Evolutionary conservation across 2,113 vertebrate genomes (phyloP).

Genomic region (Centropus bengalensis): DNA sequence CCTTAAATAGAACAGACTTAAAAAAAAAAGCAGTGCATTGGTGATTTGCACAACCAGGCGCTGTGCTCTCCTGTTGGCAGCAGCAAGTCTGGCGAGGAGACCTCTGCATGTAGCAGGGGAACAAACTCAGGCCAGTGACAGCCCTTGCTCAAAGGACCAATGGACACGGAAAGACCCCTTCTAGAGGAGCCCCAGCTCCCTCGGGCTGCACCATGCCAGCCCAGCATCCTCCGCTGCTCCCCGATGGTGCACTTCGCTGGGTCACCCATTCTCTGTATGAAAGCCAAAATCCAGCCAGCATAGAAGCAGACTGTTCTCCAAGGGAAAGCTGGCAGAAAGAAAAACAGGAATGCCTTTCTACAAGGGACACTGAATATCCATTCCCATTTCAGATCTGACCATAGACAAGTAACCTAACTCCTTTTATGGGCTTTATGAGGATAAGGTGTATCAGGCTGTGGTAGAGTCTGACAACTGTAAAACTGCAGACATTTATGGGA

Average conservation of each 20-base stretch:
- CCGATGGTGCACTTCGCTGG: no score
- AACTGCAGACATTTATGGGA: not conserved
- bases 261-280: not conserved
- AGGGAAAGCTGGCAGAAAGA: not conserved
- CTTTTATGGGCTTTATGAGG: not conserved
- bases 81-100: not conserved
- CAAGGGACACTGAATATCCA: not conserved
- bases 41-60: fast-evolving
- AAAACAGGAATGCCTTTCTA: not conserved
- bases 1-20: not conserved
- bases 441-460: not conserved
- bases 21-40: not conserved
- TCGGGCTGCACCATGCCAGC: not conserved
- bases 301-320: not conserved
- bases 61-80: fast-evolving
- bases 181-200: not conserved
- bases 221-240: not conserved
- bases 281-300: not conserved
- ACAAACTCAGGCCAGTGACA: no score
- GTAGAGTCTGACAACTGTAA: no score
- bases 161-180: not conserved
- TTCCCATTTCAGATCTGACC: not conserved
- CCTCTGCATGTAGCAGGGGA: fast-evolving
- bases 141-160: not conserved
- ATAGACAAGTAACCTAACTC: not conserved